Conservation (phyloP, 2,113 vertebrate genomes). For the Lonchura striata region DNA sequence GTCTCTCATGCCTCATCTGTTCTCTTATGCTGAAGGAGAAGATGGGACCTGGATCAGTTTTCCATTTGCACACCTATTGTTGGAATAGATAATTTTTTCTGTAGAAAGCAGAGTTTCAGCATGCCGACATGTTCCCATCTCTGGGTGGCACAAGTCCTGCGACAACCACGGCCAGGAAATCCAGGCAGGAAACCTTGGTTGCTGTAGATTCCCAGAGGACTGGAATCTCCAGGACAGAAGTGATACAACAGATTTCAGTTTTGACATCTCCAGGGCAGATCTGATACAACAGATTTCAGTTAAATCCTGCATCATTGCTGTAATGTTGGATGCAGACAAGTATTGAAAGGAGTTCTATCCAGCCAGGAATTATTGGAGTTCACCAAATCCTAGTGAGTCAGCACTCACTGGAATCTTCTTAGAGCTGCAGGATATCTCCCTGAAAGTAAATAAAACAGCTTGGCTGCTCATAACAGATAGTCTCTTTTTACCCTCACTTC, state of each 20-base stretch:
- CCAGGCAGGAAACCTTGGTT: not conserved
- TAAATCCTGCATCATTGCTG: not conserved
- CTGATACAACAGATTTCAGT: not conserved
- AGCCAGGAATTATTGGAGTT: not conserved
- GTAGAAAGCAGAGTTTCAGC: not conserved
- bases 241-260: not conserved
- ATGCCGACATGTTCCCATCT: not conserved
- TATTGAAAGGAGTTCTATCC: not conserved
- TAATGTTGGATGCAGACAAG: not conserved
- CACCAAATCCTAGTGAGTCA: not conserved
- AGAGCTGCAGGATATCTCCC: not conserved
- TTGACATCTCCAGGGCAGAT: not conserved
- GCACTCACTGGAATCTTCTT: not conserved
- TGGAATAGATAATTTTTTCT: not conserved
- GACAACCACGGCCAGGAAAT: not conserved
- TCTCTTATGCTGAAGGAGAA: conserved; percentile 4
- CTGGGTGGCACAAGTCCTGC: not conserved
- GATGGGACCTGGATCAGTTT: conserved; percentile 28
- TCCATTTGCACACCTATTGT: conserved; percentile 6
- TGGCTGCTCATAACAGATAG: not conserved
- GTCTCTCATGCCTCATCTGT: conserved; percentile 51
- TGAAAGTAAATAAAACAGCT: not conserved
- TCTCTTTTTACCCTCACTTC: not conserved
- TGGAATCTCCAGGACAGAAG: not conserved
- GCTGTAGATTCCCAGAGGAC: not conserved